Percentiles rank a stretch among this genome's conserved stretches.
Conservation (phyloP, 2,113 vertebrate genomes). For the Rhea americana region DNA sequence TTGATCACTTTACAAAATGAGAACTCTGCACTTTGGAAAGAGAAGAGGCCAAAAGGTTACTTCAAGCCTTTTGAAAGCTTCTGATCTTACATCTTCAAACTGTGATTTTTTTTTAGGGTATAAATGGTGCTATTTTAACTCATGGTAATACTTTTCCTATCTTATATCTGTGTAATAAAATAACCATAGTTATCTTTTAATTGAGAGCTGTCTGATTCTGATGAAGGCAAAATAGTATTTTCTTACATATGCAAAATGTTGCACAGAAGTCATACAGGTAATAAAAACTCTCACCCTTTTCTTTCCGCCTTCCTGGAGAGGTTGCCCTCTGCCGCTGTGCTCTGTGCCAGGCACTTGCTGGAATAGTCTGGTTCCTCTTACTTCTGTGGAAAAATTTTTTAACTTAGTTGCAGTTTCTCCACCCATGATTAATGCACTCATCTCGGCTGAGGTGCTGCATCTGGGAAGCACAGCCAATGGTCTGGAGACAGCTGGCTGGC, state of each 20-base stretch:
- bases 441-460: neutral
- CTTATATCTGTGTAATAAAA: neutral
- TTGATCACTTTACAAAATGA: neutral
- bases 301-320: neutral
- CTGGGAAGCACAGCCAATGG: neutral
- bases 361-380: neutral
- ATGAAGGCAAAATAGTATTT: neutral
- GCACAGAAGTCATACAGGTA: neutral
- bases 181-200: neutral
- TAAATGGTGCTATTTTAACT: neutral
- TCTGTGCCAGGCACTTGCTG: neutral
- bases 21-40: neutral
- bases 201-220: neutral
- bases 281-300: neutral
- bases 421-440: constrained; percentile 20
- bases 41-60: neutral
- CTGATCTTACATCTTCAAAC: constrained; percentile 1
- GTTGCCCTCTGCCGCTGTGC: neutral
- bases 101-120: neutral
- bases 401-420: neutral
- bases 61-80: neutral
- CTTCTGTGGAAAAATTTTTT: neutral
- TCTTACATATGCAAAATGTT: neutral
- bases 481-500: neutral
- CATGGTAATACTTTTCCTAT: neutral